These are phyloP conservation scores for Alligator sinensis DNA, from an alignment of 2,113 vertebrate genomes.

Conservation along the genomic window DNA sequence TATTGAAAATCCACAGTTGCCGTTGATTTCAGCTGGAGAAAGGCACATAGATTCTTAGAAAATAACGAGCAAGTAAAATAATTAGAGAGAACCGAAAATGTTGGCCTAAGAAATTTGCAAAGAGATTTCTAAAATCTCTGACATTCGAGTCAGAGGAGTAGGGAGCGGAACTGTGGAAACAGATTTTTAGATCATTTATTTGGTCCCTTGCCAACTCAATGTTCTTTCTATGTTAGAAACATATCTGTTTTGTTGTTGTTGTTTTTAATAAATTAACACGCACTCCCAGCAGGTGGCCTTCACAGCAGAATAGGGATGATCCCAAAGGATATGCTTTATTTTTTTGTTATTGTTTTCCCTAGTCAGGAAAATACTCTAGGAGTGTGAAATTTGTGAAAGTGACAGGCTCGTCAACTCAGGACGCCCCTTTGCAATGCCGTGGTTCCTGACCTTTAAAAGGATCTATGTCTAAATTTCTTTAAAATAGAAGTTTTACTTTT, in stretches of 20 bases:
- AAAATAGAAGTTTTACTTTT: not conserved
- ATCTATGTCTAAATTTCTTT: not conserved
- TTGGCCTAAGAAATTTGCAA: not conserved
- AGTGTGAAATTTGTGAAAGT: not conserved
- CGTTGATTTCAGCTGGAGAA: not conserved
- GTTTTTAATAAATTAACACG: not conserved
- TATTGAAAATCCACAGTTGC: not conserved
- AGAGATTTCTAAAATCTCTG: no score
- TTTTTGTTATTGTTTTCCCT: not conserved
- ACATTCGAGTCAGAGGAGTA: not conserved
- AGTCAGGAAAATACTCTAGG: not conserved
- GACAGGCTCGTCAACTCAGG: no score
- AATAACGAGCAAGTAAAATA: not conserved
- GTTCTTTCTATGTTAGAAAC: not conserved
- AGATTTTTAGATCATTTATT: not conserved
- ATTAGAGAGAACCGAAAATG: not conserved
- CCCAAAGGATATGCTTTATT: not conserved
- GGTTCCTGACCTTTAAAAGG: not conserved
- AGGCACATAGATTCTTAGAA: not conserved
- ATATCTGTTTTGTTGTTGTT: no score
- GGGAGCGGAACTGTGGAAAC: not conserved
- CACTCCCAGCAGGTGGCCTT: not conserved
- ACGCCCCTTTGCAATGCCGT: not conserved
- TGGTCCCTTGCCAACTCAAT: not conserved
- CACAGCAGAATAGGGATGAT: not conserved